Evolutionary conservation across 2,888 invertebrate species (phyloP), one percentile per base, ranked within the genome.

Genomic region (Melieria omissa): DNA sequence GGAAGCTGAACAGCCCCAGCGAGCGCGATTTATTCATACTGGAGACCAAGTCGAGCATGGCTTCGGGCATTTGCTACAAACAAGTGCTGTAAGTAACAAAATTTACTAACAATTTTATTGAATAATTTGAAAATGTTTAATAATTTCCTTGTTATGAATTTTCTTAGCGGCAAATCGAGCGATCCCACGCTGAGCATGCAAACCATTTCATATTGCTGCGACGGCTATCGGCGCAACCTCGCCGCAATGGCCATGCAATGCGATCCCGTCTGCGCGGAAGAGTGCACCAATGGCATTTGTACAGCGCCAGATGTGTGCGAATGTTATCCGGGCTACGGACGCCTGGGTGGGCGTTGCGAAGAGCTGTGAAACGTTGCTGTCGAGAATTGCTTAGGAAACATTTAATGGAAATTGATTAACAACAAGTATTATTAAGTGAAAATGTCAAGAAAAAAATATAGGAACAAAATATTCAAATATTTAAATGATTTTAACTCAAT

Each of bases 201-300:
- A 76, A 89, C 89, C 69, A 90, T 92, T 77, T 89, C 91, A 64
- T 89, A 90, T 47, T 94, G 94, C 83, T 94, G 94, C 81, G 88
- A 89, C 0, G 94, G 93, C 45, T 94, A 91, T 85, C 85, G 87
- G 68, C 89, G 90, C 10, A 90, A 90, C 79, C 87, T 88, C 6
- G 46, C 41, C 42, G 76, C 75, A 5, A 88, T 88, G 81, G 87
- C 78, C 78, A 88, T 88, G 4, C 88, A 81, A 71, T 89, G 89
- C 77, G 81, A 81, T 62, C 89, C 89, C 2, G 78, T 86, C 16
- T 90, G 90, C 71, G 52, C 41, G 6, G 84, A 86, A 16, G 85
- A 86, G 4, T 90, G 90, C 71, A 73, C 83, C 0, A 88, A 91
- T 78, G 89, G 89, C 7, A 64, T 84, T 0, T 89, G 89, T 73